Conservation (phyloP, 2,113 vertebrate genomes). For the Xenopus tropicalis region DNA sequence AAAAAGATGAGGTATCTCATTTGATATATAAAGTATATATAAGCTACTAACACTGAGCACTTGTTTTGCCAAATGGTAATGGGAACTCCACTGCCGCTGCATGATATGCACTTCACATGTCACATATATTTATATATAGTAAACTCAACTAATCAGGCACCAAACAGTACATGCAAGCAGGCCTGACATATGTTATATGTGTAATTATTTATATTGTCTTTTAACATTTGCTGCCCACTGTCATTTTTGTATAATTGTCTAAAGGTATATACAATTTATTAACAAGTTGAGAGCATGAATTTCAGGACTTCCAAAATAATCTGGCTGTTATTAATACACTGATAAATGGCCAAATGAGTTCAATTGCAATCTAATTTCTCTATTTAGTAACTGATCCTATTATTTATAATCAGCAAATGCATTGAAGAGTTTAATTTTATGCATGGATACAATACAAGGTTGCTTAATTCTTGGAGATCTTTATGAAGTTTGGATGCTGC, state of each 20-base stretch:
- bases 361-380: neutral
- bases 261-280: neutral
- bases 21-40: slow-evolving; percentile 38
- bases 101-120: slow-evolving; percentile 44
- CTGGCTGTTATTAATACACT: neutral
- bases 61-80: slow-evolving; percentile 53
- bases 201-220: too few species aligned
- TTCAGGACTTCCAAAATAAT: neutral
- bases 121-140: too few species aligned
- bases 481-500: neutral
- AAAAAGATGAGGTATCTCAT: slow-evolving; percentile 76
- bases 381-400: too few species aligned
- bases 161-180: too few species aligned
- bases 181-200: too few species aligned
- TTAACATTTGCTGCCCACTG: too few species aligned
- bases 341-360: neutral
- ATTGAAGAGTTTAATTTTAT: neutral
- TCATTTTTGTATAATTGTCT: neutral
- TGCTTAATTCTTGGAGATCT: neutral
- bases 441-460: too few species aligned
- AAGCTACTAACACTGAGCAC: slow-evolving; percentile 63
- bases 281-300: neutral
- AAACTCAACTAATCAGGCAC: too few species aligned
- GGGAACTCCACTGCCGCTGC: slow-evolving; percentile 55
- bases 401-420: too few species aligned